Evolutionary conservation across 2,797 vertebrate species (phyloP), one percentile per base, ranked within the genome.

Genomic region (Acipenser oxyrinchus): DNA sequence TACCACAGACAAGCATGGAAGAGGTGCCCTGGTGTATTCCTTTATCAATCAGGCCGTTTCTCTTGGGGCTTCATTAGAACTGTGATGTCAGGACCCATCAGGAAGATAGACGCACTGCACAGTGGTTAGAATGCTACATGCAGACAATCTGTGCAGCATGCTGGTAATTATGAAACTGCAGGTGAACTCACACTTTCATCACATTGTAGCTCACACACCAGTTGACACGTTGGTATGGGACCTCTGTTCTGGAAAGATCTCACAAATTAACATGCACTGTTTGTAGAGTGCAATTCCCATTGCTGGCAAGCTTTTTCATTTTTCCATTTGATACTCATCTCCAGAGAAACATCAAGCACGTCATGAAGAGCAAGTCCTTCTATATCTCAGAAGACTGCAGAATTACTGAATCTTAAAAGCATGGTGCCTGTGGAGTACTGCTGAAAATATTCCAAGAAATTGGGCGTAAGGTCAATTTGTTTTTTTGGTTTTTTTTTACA

Each of bases 61-160:
- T 66, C 69, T 62, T 60, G 64, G 64, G 69, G 60, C 51, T 48
- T 70, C 60, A 70, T 70, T 70, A 70, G 64, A 66, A 50, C 60
- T 53, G 60, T 62, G 59, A 62, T 49, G 53, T 18, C 55, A 48
- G 64, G 10, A 58, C 55, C 52, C 15, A 13, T 13, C 12, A 6
- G 55, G 15, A 58, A 58, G 55, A 13, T 7, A 13, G 55, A 58
- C 15, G 55, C 55, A n/a, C 10, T 58, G 10, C 15, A 58, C 11
- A 58, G 6, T 37, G 37, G 37, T 58, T 13, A 11, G 10, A 7
- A 13, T 58, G 6, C 55, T 7, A n/a, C 55, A 58, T 58, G 12
- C 55, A 58, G 55, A 7, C 55, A n/a, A 6, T 58, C 55, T 11
- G 10, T 58, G 10, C 15, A 7, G 55, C 12, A n/a, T n/a, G 12